Evolutionary conservation across 2,888 invertebrate species (phyloP), one percentile per base, ranked within the genome.

Genomic region (Nymphalis urticae): DNA sequence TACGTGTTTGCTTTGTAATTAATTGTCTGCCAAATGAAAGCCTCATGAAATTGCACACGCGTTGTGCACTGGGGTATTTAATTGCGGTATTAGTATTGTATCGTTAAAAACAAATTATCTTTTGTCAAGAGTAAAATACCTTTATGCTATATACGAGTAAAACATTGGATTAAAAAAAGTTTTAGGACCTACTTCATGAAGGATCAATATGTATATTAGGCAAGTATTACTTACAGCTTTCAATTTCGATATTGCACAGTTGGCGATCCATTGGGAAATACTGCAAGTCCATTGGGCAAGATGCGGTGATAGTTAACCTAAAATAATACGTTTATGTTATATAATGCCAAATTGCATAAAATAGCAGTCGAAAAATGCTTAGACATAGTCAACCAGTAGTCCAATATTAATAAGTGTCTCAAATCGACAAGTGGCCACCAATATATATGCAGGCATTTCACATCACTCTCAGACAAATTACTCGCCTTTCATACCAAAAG

Each of bases 231-330:
- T 98, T 95, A 98, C 98, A 98, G 94, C 98, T 98, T 95, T 98
- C 98, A 80, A 98, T 97, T 94, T 98, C 97, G 87, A 98, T 97
- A 87, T 97, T 96, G 93, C 98, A 98, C 78, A 97, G 94, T 89
- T 98, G 98, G 83, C 97, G 95, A 90, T 98, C 98, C 97, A 98
- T 98, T 17, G 98, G 98, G 90, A 98, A 98, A 91, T 98, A 98
- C 87, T 98, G 97, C 71, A 98, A 95, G 89, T 98, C 97, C 98
- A 98, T 98, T 60, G 97, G 97, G 93, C 98, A 98, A 80, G 98
- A 97, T 78, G 98, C 97, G 76, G 98, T 98, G 82, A 98, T 97
- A 80, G 98, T 98, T 92, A 98, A 95, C 89, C 97, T 97, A 94
- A 42, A 42, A 42, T 10, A 74, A 48, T 73, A 19, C n/a, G n/a